Percentiles rank a stretch among this genome's conserved stretches.
Evolutionary conservation across 1,140 invertebrate genomes (phyloP).

Genomic region (Cepaea nemoralis): DNA sequence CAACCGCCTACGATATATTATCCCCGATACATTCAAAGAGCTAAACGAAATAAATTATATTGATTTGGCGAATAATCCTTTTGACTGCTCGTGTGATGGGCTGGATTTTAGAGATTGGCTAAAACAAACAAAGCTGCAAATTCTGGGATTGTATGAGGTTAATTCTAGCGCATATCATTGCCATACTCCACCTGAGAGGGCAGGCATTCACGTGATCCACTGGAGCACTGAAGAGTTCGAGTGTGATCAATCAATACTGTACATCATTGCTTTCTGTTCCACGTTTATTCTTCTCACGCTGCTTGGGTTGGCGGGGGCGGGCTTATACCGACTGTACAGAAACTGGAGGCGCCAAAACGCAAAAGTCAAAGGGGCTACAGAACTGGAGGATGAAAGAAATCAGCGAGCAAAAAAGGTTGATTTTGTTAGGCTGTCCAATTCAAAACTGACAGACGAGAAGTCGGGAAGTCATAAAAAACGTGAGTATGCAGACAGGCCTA

Average conservation of each 20-base stretch:
- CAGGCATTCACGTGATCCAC: constrained; percentile 6
- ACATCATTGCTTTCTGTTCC: constrained; percentile 50
- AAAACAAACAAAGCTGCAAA: constrained; percentile 8
- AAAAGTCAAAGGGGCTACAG: background rate
- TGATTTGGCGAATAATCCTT: constrained; percentile 61
- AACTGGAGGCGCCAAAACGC: constrained; percentile 39
- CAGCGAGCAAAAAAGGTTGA: background rate
- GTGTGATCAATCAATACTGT: constrained; percentile 47
- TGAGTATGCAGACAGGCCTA: background rate
- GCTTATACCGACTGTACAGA: constrained; percentile 49
- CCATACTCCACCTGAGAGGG: background rate
- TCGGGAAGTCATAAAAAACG: background rate
- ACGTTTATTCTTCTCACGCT: constrained; percentile 46
- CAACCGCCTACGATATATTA: constrained; percentile 50
- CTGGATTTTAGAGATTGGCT: constrained; percentile 58
- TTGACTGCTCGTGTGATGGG: constrained; percentile 59
- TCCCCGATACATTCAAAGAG: constrained; percentile 41
- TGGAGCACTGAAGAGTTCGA: constrained; percentile 37
- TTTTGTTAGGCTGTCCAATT: background rate
- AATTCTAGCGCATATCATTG: constrained; percentile 20
- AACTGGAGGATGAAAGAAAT: background rate
- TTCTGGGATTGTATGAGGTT: background rate
- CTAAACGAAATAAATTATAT: constrained; percentile 50
- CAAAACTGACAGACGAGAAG: background rate
- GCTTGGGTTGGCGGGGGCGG: constrained; percentile 34